These are phyloP conservation scores for Cheilosia soror DNA, from an alignment of 2,888 invertebrate genomes.

Conservation along the genomic window DNA sequence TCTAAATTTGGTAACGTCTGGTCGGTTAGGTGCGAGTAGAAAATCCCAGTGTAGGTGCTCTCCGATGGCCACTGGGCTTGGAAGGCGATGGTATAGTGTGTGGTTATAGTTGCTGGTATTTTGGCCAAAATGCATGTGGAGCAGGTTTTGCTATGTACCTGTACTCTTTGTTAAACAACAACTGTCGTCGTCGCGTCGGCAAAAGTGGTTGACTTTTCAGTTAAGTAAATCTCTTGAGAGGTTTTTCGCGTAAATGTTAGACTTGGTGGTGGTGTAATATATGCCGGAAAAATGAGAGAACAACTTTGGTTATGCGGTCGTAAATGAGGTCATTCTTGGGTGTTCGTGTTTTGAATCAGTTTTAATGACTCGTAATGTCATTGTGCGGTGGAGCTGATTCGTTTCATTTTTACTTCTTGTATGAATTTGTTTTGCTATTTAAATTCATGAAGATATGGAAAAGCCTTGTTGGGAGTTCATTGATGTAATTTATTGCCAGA, in stretches of 20 bases:
- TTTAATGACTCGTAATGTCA: conserved; percentile 42
- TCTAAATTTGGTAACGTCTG: conserved; percentile 66
- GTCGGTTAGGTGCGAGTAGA: conserved; percentile 33
- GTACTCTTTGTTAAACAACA: too few species aligned
- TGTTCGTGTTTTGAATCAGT: conserved; percentile 62
- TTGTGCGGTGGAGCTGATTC: conserved; percentile 8
- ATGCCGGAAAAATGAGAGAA: conserved; percentile 35
- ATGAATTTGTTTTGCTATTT: conserved; percentile 26
- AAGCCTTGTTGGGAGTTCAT: conserved; percentile 40
- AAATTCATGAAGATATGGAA: conserved; percentile 28
- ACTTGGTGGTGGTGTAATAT: conserved; percentile 20
- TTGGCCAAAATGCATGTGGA: conserved; percentile 51
- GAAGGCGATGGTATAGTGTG: conserved; percentile 7
- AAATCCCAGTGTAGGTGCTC: conserved; percentile 67
- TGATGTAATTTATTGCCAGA: conserved; percentile 29
- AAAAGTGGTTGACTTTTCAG: conserved; percentile 18
- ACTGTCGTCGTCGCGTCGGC: neutral
- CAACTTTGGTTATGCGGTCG: conserved; percentile 24
- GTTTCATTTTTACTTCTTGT: neutral
- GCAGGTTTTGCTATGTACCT: conserved; percentile 40
- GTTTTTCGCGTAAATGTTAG: conserved; percentile 30
- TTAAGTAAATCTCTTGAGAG: neutral
- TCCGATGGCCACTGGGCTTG: conserved; percentile 59
- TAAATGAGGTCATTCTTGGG: conserved; percentile 68
- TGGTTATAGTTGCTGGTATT: conserved; percentile 12